Evolutionary conservation across 2,888 invertebrate genomes (phyloP).

Genomic region (Sipunculus nudus): DNA sequence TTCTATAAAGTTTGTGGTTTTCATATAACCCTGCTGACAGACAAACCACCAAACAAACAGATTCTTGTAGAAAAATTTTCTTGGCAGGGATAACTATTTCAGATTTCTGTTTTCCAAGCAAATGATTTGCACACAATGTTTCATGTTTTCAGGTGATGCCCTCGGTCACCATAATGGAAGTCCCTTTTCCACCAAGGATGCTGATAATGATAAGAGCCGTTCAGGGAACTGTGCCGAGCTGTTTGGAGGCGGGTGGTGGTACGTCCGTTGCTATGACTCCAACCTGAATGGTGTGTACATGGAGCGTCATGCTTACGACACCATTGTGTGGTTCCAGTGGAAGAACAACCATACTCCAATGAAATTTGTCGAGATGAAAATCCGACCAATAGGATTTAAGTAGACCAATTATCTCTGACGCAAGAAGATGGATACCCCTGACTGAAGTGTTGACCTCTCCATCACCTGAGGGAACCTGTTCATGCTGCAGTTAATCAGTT

Average conservation of each 20-base stretch:
- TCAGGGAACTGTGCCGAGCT: constrained; percentile 82
- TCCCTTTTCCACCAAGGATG: constrained; percentile 58
- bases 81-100: too few relatives aligned
- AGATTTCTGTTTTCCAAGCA: too few relatives aligned
- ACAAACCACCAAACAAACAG: too few relatives aligned
- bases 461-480: too few relatives aligned
- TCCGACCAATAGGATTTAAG: constrained; percentile 23
- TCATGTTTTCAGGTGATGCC: constrained; percentile 51
- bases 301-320: constrained; percentile 3
- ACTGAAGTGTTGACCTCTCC: too few relatives aligned
- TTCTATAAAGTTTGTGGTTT: too few relatives aligned
- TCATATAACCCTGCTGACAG: too few relatives aligned
- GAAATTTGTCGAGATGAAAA: constrained; percentile 31
- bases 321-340: constrained; percentile 30
- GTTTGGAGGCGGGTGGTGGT: constrained; percentile 97
- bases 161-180: constrained; percentile 48
- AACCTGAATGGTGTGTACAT: constrained; percentile 81
- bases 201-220: constrained; percentile 75
- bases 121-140: too few relatives aligned
- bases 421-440: too few relatives aligned
- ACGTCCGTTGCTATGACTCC: constrained; percentile 91
- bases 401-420: too few relatives aligned
- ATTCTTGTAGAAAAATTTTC: too few relatives aligned
- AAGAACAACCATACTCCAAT: constrained; percentile 7
- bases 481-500: too few relatives aligned